These are phyloP conservation scores for Zaprionus kolodkinae DNA, from an alignment of 1,140 invertebrate species.

Conservation along the genomic window DNA sequence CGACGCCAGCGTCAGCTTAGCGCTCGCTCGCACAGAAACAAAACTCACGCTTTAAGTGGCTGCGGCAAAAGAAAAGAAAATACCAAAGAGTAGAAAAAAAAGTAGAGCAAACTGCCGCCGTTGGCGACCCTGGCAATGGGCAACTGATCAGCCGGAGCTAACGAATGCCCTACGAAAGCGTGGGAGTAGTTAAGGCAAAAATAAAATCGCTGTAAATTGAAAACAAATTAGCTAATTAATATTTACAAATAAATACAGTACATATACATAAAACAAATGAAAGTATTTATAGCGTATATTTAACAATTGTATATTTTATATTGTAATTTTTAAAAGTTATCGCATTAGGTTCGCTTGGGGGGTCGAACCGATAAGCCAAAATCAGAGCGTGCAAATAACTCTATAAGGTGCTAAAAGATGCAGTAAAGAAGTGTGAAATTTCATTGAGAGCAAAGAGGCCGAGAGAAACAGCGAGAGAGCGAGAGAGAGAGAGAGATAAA, in stretches of 20 bases:
- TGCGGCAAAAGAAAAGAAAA: constrained; percentile 20
- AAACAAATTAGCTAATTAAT: neutral
- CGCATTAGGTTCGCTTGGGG: constrained; percentile 15
- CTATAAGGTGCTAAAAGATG: constrained; percentile 73
- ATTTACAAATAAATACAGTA: no score
- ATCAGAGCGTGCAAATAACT: constrained; percentile 71
- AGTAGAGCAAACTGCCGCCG: constrained; percentile 30
- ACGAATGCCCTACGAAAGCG: constrained; percentile 28
- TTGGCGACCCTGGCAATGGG: constrained; percentile 22
- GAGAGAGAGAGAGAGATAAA: neutral
- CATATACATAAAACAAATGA: no score
- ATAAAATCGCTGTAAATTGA: neutral
- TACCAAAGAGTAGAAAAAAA: constrained; percentile 18
- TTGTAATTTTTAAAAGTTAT: neutral
- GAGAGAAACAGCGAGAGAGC: neutral
- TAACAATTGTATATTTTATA: neutral
- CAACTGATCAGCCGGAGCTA: constrained; percentile 17
- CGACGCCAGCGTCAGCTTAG: constrained; percentile 35
- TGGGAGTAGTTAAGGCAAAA: neutral
- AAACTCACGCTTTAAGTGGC: constrained; percentile 64
- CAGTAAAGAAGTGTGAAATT: constrained; percentile 61
- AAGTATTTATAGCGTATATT: neutral
- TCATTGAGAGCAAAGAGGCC: constrained; percentile 8
- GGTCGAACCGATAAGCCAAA: constrained; percentile 47
- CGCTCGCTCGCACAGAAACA: constrained; percentile 36